Evolutionary conservation across 2,888 invertebrate genomes (phyloP).

Genomic region (Blomia tropicalis): DNA sequence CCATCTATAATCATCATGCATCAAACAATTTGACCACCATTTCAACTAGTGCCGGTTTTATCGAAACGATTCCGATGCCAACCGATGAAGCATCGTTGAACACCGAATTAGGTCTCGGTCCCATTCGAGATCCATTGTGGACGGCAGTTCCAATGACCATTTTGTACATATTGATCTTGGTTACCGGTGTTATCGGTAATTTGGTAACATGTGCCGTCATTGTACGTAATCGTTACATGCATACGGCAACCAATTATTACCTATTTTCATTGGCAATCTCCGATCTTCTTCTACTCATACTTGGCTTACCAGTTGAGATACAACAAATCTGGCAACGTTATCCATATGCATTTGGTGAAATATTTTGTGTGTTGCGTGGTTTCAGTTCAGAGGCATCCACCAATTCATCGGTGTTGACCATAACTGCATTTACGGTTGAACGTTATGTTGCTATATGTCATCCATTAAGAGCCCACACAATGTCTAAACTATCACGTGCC

Average conservation of each 20-base stretch:
- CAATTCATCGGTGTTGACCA: constrained; percentile 56
- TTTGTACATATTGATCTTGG: constrained; percentile 50
- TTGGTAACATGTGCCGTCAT: constrained; percentile 63
- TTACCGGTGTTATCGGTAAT: constrained; percentile 60
- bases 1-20: background rate
- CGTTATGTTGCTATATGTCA: constrained; percentile 72
- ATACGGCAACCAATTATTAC: constrained; percentile 68
- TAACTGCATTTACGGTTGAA: constrained; percentile 73
- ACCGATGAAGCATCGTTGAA: constrained; percentile 3
- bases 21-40: background rate
- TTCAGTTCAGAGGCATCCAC: constrained; percentile 62
- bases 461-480: constrained; percentile 46
- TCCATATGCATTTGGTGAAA: constrained; percentile 47
- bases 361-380: constrained; percentile 57
- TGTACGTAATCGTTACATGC: constrained; percentile 57
- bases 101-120: constrained; percentile 14
- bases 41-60: background rate
- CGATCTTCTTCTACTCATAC: constrained; percentile 56
- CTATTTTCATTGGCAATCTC: constrained; percentile 63
- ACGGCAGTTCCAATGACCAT: constrained; percentile 42
- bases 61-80: constrained; percentile 1
- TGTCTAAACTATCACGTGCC: constrained; percentile 48
- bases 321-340: constrained; percentile 37
- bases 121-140: constrained; percentile 27
- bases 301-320: constrained; percentile 65